Evolutionary conservation across 2,113 vertebrate genomes (phyloP).

Genomic region (Hippopotamus amphibius): DNA sequence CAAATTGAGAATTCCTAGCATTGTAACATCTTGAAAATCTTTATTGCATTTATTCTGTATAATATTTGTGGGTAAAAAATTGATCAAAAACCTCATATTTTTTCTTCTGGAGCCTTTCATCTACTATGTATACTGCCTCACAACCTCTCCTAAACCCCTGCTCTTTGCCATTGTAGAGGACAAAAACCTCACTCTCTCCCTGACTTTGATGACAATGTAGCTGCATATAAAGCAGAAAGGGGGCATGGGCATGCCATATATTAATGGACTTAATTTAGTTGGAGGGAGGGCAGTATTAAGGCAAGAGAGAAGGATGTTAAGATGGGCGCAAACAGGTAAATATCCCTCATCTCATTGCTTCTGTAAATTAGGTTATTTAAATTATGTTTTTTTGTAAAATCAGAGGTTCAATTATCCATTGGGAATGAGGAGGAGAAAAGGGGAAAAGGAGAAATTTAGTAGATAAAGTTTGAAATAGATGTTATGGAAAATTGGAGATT

Average conservation of each 20-base stretch:
- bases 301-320: background rate
- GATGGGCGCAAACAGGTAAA: background rate
- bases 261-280: background rate
- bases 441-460: background rate
- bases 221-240: background rate
- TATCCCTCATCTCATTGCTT: background rate
- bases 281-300: background rate
- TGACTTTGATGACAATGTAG: background rate
- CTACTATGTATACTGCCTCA: background rate
- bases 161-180: background rate
- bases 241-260: background rate
- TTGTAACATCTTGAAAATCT: background rate
- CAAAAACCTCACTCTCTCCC: background rate
- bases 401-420: background rate
- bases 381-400: background rate
- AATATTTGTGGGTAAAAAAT: background rate
- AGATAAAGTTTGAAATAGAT: background rate
- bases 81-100: background rate
- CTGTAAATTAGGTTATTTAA: background rate
- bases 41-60: background rate
- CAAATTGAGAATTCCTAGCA: background rate
- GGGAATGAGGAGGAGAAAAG: background rate
- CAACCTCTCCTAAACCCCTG: background rate
- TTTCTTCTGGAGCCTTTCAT: background rate
- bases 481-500: background rate